Conservation (phyloP, 37 sponge, comb jelly and placozoan species). For the Oscarella lobularis region DNA sequence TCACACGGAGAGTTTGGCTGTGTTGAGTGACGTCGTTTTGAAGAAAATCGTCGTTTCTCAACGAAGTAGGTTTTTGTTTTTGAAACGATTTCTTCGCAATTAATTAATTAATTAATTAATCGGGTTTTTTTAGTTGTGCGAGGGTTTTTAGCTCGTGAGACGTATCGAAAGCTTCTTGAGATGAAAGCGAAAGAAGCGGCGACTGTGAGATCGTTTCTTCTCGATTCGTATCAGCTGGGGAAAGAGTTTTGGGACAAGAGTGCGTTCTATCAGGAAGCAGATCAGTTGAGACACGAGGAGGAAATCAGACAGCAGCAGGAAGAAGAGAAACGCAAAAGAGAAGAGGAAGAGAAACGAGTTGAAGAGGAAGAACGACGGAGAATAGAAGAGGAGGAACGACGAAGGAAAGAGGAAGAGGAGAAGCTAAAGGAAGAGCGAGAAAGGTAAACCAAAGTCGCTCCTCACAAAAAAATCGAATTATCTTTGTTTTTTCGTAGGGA, state of each 20-base stretch:
- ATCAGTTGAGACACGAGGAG: neutral
- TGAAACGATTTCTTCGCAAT: too few relatives aligned
- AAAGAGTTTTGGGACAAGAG: too few relatives aligned
- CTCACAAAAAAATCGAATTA: neutral
- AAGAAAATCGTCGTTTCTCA: constrained; percentile 16
- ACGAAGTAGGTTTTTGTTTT: constrained; percentile 14
- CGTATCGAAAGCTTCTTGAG: neutral
- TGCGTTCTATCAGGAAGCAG: too few relatives aligned
- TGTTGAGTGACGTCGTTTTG: neutral
- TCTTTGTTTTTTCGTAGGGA: neutral
- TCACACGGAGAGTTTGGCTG: constrained; percentile 22
- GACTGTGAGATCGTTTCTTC: too few relatives aligned
- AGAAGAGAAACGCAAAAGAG: neutral
- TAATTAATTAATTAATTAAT: neutral
- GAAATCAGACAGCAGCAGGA: neutral
- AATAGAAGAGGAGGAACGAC: neutral
- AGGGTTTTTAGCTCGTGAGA: neutral
- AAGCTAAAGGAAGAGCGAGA: neutral
- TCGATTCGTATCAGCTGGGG: too few relatives aligned
- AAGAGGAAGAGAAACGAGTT: neutral
- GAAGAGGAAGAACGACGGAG: neutral
- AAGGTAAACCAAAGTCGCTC: neutral
- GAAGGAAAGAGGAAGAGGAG: neutral
- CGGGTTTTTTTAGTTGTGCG: neutral
- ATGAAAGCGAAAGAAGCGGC: too few relatives aligned